Evolutionary conservation across 2,888 invertebrate species (phyloP), one percentile per base, ranked within the genome.

Genomic region (Metellina segmentata): DNA sequence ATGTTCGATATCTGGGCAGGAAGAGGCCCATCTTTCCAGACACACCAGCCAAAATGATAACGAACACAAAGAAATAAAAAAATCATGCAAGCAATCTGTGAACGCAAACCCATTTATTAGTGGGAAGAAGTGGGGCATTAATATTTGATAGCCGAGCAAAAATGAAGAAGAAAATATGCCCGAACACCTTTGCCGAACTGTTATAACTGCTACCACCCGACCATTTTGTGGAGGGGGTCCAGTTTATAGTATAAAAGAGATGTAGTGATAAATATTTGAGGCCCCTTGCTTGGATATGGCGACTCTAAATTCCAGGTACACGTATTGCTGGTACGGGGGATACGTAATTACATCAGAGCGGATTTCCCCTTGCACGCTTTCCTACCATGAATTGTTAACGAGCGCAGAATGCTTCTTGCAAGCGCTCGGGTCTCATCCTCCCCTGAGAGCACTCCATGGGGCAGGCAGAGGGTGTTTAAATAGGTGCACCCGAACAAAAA

Each of bases 201-300:
- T 81, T 90, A 90, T 90, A 86, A 90, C 90, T 81, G 85, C 81
- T 51, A 75, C 90, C 74, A 69, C 85, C 81, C 81, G 49, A 85
- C 72, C 85, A 61, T 75, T 85, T 83, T 75, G 49, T 19, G 74
- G 78, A 49, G 74, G 79, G 85, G 85, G 81, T 69, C 81, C 85
- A 86, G 90, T 90, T 90, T 90, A 90, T 90, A 90, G 85, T 90
- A 90, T 90, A 86, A 90, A 90, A 90, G 90, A 90, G 90, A 86
- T 83, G 90, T 85, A 86, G 85, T 81, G 90, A 90, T 90, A 90
- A 90, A 90, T 90, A 90, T 90, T 90, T 90, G 85, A 90, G 61
- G 85, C 90, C 85, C 90, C 81, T 81, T 85, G 81, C 90, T 85
- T 70, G 85, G 83, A 90, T 90, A 90, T 81, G 85, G 85, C 90